Evolutionary conservation across 2,888 invertebrate species (phyloP), one percentile per base, ranked within the genome.

Genomic region (Lasioglossum villosulum): DNA sequence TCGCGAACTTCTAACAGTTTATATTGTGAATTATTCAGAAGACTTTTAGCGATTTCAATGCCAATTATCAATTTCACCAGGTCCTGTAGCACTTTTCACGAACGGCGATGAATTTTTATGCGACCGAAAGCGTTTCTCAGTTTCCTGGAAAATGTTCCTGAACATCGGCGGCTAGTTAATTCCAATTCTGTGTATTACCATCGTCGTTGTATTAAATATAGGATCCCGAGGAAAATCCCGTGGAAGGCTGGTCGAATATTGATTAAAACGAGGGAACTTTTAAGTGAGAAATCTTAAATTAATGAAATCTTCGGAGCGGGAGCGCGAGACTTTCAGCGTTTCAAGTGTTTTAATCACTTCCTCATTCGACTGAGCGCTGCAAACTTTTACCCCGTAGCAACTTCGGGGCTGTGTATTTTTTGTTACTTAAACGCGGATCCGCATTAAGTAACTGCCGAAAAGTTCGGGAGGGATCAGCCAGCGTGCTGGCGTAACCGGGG

Each of bases 331-430:
- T 73, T 45, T 48, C 63, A 27, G n/a, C 73, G 72, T 73, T 73
- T 42, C 79, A 66, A 73, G 79, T 73, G 79, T 45, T 79, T 79
- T 79, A 79, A 79, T 79, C 79, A 63, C 73, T 73, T 79, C 72
- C 56, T 42, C 59, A 37, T 52, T 59, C 30, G 72, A 52, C 45
- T 34, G 39, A n/a, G 59, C 42, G 56, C 34, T 59, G 59, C 37
- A 73, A 73, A 52, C 79, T 78, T 78, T 71, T 71, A 30, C 78
- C 63, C 73, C 52, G 34, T 19, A 12, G 48, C 34, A 73, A 73
- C 45, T 79, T 73, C 73, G 16, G 6, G 30, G 12, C 59, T 59
- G 10, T 79, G 42, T 23, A 59, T 79, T 45, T 45, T 70, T 70
- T 70, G 45, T 59, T 75, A 77, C 73, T 63, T 48, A 73, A 73